These are phyloP conservation scores for Ephydatia muelleri DNA, from an alignment of 37 sponge, comb jelly and placozoan species.

Conservation along the genomic window DNA sequence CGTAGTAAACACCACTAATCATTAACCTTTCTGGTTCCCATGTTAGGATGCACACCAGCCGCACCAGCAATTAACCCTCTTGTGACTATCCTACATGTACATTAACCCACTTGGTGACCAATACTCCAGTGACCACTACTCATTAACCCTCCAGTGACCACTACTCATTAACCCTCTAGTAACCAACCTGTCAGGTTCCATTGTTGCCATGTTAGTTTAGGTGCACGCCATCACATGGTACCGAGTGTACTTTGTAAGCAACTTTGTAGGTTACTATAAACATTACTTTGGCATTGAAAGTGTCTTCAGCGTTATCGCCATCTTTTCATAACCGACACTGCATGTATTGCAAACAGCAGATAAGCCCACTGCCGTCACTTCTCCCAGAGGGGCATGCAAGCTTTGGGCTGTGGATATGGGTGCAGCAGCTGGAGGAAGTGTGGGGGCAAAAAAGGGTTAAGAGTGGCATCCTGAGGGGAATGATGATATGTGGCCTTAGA, in stretches of 20 bases:
- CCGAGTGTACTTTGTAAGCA: too few species aligned
- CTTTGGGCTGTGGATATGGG: too few species aligned
- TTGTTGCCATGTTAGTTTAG: neutral
- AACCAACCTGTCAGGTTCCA: neutral
- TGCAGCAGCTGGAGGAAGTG: too few species aligned
- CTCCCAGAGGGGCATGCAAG: too few species aligned
- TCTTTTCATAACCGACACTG: too few species aligned
- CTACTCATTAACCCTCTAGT: neutral
- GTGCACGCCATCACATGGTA: too few species aligned
- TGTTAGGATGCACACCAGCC: too few species aligned
- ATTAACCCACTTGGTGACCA: neutral
- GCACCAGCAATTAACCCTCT: conserved; percentile 1
- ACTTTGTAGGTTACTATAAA: too few species aligned
- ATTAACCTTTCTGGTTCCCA: neutral
- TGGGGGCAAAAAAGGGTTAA: too few species aligned
- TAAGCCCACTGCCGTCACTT: too few species aligned
- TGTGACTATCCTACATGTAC: neutral
- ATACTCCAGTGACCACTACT: neutral
- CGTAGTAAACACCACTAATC: neutral
- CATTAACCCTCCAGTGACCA: neutral
- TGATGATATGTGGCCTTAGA: too few species aligned
- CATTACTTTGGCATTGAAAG: neutral
- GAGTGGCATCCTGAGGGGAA: neutral
- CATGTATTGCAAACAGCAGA: too few species aligned
- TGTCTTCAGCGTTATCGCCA: neutral